Percentiles rank a stretch among this genome's conserved stretches.
Evolutionary conservation across 30 jellyfish, hydroid and myxozoan genomes (phyloP).

Genomic region (Chironex yamaguchii): DNA sequence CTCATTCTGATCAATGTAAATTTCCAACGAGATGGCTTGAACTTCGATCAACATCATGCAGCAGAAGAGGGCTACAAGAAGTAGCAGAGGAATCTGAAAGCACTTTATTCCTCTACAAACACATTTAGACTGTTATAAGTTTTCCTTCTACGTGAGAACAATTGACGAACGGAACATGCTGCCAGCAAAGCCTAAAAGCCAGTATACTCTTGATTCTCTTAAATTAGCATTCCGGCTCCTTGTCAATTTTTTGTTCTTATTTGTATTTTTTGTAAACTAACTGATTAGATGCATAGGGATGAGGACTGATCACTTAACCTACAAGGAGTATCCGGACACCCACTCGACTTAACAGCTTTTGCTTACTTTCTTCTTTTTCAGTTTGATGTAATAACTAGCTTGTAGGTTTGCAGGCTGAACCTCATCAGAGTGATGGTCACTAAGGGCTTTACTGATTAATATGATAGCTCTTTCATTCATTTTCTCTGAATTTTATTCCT

Average conservation of each 20-base stretch:
- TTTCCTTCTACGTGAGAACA: conserved; percentile 60
- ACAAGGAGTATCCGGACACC: no score
- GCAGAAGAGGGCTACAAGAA: conserved; percentile 65
- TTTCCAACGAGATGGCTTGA: conserved; percentile 48
- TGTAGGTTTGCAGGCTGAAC: not conserved
- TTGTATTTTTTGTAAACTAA: no score
- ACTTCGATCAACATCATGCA: conserved; percentile 50
- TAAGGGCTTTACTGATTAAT: conserved; percentile 14
- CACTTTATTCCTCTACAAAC: conserved; percentile 60
- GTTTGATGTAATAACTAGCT: not conserved
- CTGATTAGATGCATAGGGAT: no score
- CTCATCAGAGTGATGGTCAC: conserved; percentile 11
- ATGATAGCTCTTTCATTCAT: no score
- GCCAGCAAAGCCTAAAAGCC: conserved; percentile 63
- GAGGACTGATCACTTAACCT: no score
- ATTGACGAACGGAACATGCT: conserved; percentile 66
- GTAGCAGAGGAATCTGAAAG: conserved; percentile 62
- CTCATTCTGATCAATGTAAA: conserved; percentile 31
- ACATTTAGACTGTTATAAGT: conserved; percentile 56
- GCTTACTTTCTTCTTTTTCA: no score
- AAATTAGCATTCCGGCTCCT: conserved; percentile 34
- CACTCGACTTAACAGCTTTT: no score
- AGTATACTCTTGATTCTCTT: conserved; percentile 17
- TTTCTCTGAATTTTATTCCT: no score
- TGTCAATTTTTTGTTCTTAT: no score